phyloP scores from a whole-genome alignment of 2,797 vertebrate species.

The Onychomys leucogaster region DNA sequence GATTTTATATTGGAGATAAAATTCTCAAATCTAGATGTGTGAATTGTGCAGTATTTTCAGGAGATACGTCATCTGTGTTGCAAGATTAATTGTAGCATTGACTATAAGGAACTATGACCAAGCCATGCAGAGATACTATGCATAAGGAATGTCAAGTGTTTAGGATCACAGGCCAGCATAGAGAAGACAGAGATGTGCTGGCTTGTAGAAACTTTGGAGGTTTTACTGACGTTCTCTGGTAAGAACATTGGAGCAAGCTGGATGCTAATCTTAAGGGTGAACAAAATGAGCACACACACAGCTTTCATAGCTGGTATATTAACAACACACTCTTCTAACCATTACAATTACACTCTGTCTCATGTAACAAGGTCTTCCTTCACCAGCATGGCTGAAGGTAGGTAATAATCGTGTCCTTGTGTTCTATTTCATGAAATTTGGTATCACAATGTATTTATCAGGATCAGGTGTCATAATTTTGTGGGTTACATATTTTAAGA shows the following conservation, averaged over 20 bases:
- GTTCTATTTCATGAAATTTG: not conserved
- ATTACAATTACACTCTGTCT: not conserved
- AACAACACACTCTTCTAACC: not conserved
- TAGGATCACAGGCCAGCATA: not conserved
- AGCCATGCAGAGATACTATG: not conserved
- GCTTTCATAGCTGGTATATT: not conserved
- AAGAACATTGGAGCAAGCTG: not conserved
- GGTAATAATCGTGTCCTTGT: not conserved
- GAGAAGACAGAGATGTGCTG: not conserved
- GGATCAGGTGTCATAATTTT: conserved; percentile 29
- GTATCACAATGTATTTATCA: not conserved
- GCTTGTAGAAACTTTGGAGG: conserved; percentile 16
- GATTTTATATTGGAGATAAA: conserved; percentile 36
- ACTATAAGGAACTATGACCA: not conserved
- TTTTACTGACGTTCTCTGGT: conserved; percentile 14
- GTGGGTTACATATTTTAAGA: not conserved
- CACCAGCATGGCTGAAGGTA: not conserved
- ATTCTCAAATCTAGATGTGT: not conserved
- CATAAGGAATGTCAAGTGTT: not conserved
- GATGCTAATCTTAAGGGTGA: conserved; percentile 12
- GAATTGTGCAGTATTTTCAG: conserved; percentile 30
- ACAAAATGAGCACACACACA: not conserved
- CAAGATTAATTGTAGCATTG: conserved; percentile 1
- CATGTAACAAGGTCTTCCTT: not conserved
- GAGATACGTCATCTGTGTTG: not conserved